Evolutionary conservation across 2,888 invertebrate species (phyloP), one percentile per base, ranked within the genome.

Genomic region (Pristionchus exspectatus): DNA sequence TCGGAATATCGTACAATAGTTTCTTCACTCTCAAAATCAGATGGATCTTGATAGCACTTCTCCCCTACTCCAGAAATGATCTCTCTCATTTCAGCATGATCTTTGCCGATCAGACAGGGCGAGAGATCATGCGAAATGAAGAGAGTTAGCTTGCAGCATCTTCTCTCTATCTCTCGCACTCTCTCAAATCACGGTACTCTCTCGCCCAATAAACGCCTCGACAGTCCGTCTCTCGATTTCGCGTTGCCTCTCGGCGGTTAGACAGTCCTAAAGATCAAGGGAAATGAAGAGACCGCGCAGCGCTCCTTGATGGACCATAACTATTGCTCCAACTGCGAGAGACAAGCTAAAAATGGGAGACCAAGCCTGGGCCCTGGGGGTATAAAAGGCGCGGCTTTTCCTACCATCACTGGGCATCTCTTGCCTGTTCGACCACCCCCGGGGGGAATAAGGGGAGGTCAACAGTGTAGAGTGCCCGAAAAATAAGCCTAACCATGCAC

Each of bases 381-480:
- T 81, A 81, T 81, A 81, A 50, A 81, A 81, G 81, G 81, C 3
- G n/a, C 10, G 0, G 44, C 81, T 44, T 50, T 54, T 81, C 81
- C 44, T 14, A 27, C 30, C 74, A 10, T 74, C 38, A 4, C 18
- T 50, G 81, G 81, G 50, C 81, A 50, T 81, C 50, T 50, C 81
- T 38, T 63, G 63, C 63, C 24, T 63, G 63, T 63, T 63, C 63
- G 63, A 63, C 63, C 63, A 63, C 63, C 63, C 24, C 56, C 59
- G 3, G 63, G 56, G 21, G 56, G 21, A 56, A 56, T 21, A 9
- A 24, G 44, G 44, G 30, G 44, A 14, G 81, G 81, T 81, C 81
- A 81, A 81, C 81, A 81, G 81, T 81, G 81, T n/a, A 81, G 81
- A 81, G 81, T 81, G 81, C 50, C 54, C 81, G 50, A 50, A 50